phyloP scores from a whole-genome alignment of 2,797 vertebrate species.

The Prionace glauca region DNA sequence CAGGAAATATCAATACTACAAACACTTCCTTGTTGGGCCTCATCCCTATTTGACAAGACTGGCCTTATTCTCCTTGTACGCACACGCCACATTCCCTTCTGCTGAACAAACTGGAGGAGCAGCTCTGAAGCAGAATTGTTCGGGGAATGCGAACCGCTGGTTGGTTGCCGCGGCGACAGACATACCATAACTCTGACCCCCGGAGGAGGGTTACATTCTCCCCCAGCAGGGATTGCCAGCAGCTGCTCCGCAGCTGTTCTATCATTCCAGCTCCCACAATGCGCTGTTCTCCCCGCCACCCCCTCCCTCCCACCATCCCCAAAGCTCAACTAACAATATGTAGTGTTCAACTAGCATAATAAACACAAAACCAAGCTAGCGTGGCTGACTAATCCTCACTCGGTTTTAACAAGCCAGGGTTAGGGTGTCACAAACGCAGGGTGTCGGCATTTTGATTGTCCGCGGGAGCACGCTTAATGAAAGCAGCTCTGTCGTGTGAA shows the following conservation, averaged over 20 bases:
- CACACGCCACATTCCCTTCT: slow-evolving; percentile 36
- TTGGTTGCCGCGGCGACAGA: slow-evolving; percentile 86
- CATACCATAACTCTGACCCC: slow-evolving; percentile 89
- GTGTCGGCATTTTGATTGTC: not conserved
- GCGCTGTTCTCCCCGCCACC: not conserved
- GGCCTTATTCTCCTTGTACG: not conserved
- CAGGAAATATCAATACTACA: not conserved
- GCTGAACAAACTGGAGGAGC: slow-evolving; percentile 59
- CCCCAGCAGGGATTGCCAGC: slow-evolving; percentile 72
- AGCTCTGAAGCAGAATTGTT: slow-evolving; percentile 69
- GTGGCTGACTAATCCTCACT: slow-evolving; percentile 1
- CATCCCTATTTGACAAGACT: not conserved
- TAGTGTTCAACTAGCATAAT: slow-evolving; percentile 1
- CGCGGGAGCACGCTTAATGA: not conserved
- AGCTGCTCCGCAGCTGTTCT: slow-evolving; percentile 91
- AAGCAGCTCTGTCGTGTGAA: not conserved
- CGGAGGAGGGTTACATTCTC: slow-evolving; percentile 73
- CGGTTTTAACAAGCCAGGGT: not conserved
- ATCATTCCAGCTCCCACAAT: slow-evolving; percentile 8
- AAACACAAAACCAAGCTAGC: not conserved
- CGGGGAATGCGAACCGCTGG: slow-evolving; percentile 66
- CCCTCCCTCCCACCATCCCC: not conserved
- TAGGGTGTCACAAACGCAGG: slow-evolving; percentile 23
- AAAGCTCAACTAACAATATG: not conserved
- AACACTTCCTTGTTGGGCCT: slow-evolving; percentile 8